Base-by-base conservation (phyloP, 92 coral and sea anemone genomes). In the Ricordea florida region DNA sequence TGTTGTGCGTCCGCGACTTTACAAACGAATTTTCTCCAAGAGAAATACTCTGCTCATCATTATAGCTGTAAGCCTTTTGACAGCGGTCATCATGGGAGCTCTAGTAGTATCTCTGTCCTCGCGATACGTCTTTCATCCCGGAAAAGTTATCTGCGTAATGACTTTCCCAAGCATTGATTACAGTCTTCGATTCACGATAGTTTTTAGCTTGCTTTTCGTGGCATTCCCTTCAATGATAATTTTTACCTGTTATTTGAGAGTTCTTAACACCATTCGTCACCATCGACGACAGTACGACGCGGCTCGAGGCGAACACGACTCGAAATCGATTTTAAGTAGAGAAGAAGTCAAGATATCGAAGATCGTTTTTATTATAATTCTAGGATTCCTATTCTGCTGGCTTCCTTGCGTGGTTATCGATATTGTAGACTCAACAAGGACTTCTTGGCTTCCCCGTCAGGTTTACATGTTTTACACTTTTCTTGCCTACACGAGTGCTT, bases 381-480 rank as follows among this genome's bases (percentile, higher is more conserved):
- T 87, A 16, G 97, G 97, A 2, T 91, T 91, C 47, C 81, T 84
- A 0, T 67, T 81, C 2, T 91, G 97, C 63, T 91, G 97, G 97
- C 22, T 88, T 0, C 93, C 97, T 3, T 91, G 97, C 41, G 85
- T 86, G n/a, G 59, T 51, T 3, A 87, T 91, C 3, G 97, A 91
- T 51, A 52, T 87, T 5, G 69, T 68, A 0, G 97, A 91, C 63
- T 73, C 89, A 1, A 83, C 57, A 23, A 38, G 43, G 16, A 42
- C 43, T 1, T 41, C 22, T 0, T 91, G 86, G 80, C 88, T 79
- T 34, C 90, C 97, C 1, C 72, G 97, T 15, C 79, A 84, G 29
- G 69, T 91, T 1, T 91, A 91, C 70, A 8, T 91, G 0, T 69
- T 89, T 2, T 91, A 91, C 72, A 91, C 93, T 0, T 91, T 62